Conservation (phyloP, 2,888 invertebrate genomes). For the Eudasyphora cyanicolor region DNA sequence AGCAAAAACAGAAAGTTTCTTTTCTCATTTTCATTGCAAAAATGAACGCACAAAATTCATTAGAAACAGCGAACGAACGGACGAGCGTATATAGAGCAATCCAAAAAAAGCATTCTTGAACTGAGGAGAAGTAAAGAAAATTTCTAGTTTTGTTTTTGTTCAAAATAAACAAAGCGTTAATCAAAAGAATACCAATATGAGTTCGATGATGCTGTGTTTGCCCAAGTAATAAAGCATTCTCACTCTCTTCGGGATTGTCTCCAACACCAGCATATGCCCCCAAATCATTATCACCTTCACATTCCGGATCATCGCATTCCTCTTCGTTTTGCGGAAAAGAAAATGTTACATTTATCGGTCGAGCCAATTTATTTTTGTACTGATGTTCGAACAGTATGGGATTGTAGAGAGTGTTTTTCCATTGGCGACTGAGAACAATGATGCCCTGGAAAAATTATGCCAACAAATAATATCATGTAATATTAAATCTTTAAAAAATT, state of each 20-base stretch:
- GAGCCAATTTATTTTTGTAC: constrained; percentile 90
- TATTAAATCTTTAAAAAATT: too few relatives aligned
- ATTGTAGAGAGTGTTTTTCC: constrained; percentile 97
- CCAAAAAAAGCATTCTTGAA: neutral
- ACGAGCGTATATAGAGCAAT: constrained; percentile 30
- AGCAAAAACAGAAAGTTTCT: constrained; percentile 57
- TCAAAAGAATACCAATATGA: constrained; percentile 80
- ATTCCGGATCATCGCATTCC: constrained; percentile 79
- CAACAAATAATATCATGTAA: too few relatives aligned
- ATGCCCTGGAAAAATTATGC: constrained; percentile 85
- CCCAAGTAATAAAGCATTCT: constrained; percentile 80
- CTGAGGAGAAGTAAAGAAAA: constrained; percentile 56
- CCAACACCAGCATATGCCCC: constrained; percentile 77
- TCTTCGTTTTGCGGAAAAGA: constrained; percentile 91
- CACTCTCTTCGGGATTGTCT: constrained; percentile 80
- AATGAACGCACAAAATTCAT: neutral
- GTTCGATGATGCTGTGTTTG: constrained; percentile 80
- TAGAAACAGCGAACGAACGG: too few relatives aligned
- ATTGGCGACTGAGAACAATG: constrained; percentile 96
- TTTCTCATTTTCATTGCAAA: constrained; percentile 27
- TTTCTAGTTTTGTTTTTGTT: constrained; percentile 59
- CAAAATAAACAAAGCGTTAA: constrained; percentile 75
- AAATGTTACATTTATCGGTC: constrained; percentile 93
- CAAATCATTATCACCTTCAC: constrained; percentile 75
- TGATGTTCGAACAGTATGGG: constrained; percentile 94